A percentile compares a stretch with the other conserved stretches of the same genome.
These are phyloP conservation scores for Pseudorhiza aurosa DNA, from an alignment of 30 jellyfish, hydroid and myxozoan genomes.

Conservation along the genomic window DNA sequence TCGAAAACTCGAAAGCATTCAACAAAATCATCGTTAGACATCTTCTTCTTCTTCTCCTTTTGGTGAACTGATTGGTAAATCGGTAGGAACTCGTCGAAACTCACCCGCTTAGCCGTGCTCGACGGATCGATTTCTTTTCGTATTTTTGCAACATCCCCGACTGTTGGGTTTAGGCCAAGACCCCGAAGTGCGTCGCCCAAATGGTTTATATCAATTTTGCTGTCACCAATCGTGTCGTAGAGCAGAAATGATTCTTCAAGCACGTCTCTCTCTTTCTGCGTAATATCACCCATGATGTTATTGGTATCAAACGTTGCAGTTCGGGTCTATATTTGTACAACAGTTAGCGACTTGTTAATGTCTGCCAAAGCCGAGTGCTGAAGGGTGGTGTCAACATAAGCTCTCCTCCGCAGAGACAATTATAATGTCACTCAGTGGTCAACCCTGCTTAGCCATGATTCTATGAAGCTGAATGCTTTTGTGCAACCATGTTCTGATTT, in stretches of 20 bases:
- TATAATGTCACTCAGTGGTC: not conserved
- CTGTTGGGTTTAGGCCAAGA: slow-evolving; percentile 97
- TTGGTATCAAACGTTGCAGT: not conserved
- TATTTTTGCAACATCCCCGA: slow-evolving; percentile 83
- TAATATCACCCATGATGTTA: slow-evolving; percentile 73
- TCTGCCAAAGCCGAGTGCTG: not conserved
- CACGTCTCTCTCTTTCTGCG: slow-evolving; percentile 86
- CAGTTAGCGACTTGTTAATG: not conserved
- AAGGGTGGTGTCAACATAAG: slow-evolving; percentile 3
- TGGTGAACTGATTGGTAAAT: slow-evolving; percentile 83
- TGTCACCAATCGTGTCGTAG: slow-evolving; percentile 94
- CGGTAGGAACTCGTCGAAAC: slow-evolving; percentile 92
- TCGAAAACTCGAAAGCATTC: slow-evolving; percentile 99
- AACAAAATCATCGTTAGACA: slow-evolving; percentile 76
- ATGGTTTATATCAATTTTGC: slow-evolving; percentile 79
- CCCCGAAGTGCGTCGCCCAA: slow-evolving; percentile 97
- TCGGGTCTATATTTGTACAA: not conserved
- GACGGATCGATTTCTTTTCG: slow-evolving; percentile 85
- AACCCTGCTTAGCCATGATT: not conserved
- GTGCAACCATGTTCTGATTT: too few relatives aligned
- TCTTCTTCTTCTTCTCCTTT: slow-evolving; percentile 70
- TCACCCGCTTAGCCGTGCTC: slow-evolving; percentile 74
- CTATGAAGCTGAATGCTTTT: too few relatives aligned
- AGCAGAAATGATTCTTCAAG: slow-evolving; percentile 89
- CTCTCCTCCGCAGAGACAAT: slow-evolving; percentile 25